Conservation (phyloP, 92 coral and sea anemone genomes). For the Plumapathes pennacea region DNA sequence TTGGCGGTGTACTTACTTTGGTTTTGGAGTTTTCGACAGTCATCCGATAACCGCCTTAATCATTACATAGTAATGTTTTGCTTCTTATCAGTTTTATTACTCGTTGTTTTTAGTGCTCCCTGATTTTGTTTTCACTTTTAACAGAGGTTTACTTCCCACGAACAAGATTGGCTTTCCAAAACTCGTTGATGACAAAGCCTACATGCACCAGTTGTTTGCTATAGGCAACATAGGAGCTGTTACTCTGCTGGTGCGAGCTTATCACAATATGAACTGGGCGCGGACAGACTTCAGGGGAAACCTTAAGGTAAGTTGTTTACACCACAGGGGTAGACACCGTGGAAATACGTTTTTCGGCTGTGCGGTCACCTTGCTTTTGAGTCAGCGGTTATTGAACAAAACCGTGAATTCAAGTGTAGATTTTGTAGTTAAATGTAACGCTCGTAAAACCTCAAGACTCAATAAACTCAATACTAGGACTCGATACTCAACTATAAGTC, state of each 20-base stretch:
- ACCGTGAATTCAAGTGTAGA: no score
- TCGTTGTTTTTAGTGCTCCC: no score
- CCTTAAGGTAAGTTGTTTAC: slow-evolving; percentile 50
- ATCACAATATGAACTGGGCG: slow-evolving; percentile 65
- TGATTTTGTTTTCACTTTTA: no score
- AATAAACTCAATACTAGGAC: no score
- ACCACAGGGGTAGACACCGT: neutral
- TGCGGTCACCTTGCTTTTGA: neutral
- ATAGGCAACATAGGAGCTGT: slow-evolving; percentile 83
- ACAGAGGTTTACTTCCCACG: slow-evolving; percentile 84
- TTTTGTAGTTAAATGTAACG: no score
- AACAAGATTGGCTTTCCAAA: slow-evolving; percentile 92
- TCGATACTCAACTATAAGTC: no score
- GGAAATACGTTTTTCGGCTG: neutral
- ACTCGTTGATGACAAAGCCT: slow-evolving; percentile 67
- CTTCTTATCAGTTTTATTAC: no score
- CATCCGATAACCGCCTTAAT: no score
- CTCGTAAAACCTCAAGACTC: no score
- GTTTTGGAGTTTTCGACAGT: no score
- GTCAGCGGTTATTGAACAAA: neutral
- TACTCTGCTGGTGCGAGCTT: slow-evolving; percentile 69
- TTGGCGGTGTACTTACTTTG: no score
- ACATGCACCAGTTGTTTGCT: slow-evolving; percentile 93
- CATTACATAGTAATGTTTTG: no score
- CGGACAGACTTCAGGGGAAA: slow-evolving; percentile 80